Base-by-base conservation (phyloP, 35 echinoderm and acorn worm species). In the Eucidaris tribuloides region DNA sequence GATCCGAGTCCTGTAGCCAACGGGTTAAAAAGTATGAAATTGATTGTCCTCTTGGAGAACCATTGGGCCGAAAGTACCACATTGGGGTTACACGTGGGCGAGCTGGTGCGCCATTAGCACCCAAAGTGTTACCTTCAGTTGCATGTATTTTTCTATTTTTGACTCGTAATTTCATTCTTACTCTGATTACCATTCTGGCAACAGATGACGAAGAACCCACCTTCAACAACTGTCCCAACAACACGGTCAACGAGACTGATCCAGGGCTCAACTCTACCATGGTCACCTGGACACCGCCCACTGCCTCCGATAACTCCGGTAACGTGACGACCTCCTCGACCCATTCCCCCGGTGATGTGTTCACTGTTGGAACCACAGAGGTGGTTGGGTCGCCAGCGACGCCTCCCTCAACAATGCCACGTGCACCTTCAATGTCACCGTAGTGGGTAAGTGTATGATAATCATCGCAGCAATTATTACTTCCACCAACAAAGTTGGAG, bases 351-450 rank as follows among this genome's bases (percentile, higher is more conserved):
- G 81, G 81, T 3, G 56, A 61, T 27, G 3, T 17, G 11, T 90
- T 90, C 42, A 35, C 30, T 45, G 84, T 90, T 13, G 81, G 71
- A 25, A 34, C 66, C 0, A 65, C 52, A 0, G 28, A 28, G 14
- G 81, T 90, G 23, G 79, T 56, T 33, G 83, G 84, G 42, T 78
- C 88, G 88, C 81, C 9, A 80, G 56, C 3, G 88, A 90, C 79
- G 71, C 32, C 1, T 90, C 60, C 45, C 68, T 41, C 17, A 77
- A 82, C 32, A 29, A 36, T 27, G 79, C 81, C 15, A 66, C 31
- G 24, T 90, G 88, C 56, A 62, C 27, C 6, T 90, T 90, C 30
- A 90, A 71, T 37, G 56, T 90, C 5, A 84, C 72, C 0, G 72
- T 90, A 31, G 30, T 39, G 33, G 88, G 88, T 90, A 44, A 90